phyloP scores from a whole-genome alignment of 2,888 invertebrate species.

The Sminthurinus aureus region DNA sequence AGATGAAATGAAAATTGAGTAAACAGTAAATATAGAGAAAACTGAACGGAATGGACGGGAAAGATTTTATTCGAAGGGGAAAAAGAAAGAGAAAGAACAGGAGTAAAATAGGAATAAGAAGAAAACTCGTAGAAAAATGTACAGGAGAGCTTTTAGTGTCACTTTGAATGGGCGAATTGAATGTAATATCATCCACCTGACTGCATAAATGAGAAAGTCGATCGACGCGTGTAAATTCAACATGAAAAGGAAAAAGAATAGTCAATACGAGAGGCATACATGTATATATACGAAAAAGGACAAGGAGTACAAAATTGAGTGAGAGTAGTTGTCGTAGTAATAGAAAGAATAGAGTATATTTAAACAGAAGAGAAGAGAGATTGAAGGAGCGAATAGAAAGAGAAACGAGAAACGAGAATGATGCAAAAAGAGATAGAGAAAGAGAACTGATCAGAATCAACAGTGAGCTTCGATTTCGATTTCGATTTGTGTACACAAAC shows the following conservation, averaged over 20 bases:
- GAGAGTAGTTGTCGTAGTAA: not conserved
- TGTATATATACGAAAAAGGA: constrained; percentile 8
- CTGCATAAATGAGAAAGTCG: constrained; percentile 38
- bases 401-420: not conserved
- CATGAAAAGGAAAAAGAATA: constrained; percentile 15
- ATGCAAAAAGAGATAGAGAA: not conserved
- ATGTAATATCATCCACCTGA: constrained; percentile 38
- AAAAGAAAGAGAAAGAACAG: not conserved
- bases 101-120: not conserved
- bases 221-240: constrained; percentile 30
- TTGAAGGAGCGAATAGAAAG: not conserved
- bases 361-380: not conserved
- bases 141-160: constrained; percentile 9
- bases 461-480: constrained; percentile 23
- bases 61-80: not conserved
- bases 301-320: constrained; percentile 11
- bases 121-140: too few species aligned
- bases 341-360: too few species aligned
- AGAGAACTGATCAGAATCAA: constrained; percentile 36
- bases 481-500: not conserved
- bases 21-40: not conserved
- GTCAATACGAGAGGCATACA: constrained; percentile 26
- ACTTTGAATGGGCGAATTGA: not conserved
- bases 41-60: not conserved
- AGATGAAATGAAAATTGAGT: not conserved